Evolutionary conservation across 2,113 vertebrate genomes (phyloP), one percentile per base, ranked within the genome.

Genomic region (Heloderma charlesbogerti): DNA sequence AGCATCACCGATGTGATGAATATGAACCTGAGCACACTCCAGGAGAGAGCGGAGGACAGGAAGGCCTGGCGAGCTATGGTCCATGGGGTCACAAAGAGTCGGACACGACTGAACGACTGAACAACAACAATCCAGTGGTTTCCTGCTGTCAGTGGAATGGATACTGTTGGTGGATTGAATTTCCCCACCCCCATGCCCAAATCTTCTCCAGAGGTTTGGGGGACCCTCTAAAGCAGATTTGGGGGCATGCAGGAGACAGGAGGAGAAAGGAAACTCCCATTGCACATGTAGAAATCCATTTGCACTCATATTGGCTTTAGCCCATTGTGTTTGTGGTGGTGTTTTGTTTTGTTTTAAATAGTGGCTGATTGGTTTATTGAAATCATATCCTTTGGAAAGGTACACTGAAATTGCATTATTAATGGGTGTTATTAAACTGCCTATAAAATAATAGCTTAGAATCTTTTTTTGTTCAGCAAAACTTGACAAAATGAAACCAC

Each of bases 401-500:
- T 29, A 91, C 3, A 45, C 75, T 88, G 15, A 89, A 88, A 66
- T 54, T 29, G 8, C 25, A 20, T 91, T 57, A 40, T 77, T 18
- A 48, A 45, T 25, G 40, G 37, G 29, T 82, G 9, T 40, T 74
- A 57, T 86, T 48, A 43, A 27, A 22, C 51, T 43, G 40, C 34
- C 13, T 54, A 43, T 13, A 40, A 77, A 72, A 72, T 13, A 40
- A 27, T 87, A 54, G 40, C 40, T 75, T 75, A 8, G 12, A 37
- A 12, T 29, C 31, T n/a, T 0, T 40, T 78, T 79, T 71, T 86
- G 43, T 25, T 48, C 60, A 88, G 6, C 77, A 86, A 85, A 86
- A 3, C 27, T 43, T 20, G 75, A 83, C 51, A 83, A 86, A 95
- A 90, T 86, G 43, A 89, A 86, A 90, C 2, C 25, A 88, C 54